Percentiles rank a stretch among this genome's conserved stretches.
These are phyloP conservation scores for Synanthedon tipuliformis DNA, from an alignment of 2,888 invertebrate genomes.

Conservation along the genomic window DNA sequence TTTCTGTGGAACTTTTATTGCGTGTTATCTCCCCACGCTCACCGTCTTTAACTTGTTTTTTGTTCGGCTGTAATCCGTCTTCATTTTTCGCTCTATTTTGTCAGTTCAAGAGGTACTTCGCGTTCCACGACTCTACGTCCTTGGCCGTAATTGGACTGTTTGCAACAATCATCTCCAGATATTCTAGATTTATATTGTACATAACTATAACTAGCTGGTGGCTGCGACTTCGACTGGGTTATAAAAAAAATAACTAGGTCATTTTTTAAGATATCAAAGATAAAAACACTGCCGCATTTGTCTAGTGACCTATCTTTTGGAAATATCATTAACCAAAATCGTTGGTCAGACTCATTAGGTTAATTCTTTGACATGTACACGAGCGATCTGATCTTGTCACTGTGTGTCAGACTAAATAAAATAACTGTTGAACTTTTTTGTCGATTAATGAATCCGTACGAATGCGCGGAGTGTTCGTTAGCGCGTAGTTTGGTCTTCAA, in stretches of 20 bases:
- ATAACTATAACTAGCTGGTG: no score
- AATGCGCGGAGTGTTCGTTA: neutral
- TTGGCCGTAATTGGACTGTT: conserved; percentile 37
- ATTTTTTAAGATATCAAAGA: no score
- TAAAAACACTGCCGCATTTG: no score
- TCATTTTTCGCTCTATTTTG: conserved; percentile 31
- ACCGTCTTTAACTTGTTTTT: conserved; percentile 17
- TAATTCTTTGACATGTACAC: no score
- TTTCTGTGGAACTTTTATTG: conserved; percentile 11
- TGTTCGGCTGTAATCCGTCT: conserved; percentile 28
- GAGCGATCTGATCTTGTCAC: no score
- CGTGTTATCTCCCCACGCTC: conserved; percentile 10
- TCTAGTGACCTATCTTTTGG: no score
- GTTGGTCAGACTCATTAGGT: no score
- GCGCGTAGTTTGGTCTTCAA: conserved; percentile 20
- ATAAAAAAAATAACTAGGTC: no score
- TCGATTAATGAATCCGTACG: neutral
- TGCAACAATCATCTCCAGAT: conserved; percentile 8
- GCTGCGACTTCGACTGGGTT: no score
- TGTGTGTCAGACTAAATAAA: neutral
- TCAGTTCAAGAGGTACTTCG: conserved; percentile 17
- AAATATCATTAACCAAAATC: no score
- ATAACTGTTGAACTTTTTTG: neutral
- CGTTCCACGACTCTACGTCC: conserved; percentile 11
- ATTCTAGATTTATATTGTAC: no score